A percentile compares a stretch with the other conserved stretches of the same genome.
These are phyloP conservation scores for Strix uralensis DNA, from an alignment of 2,113 vertebrate species.

Conservation along the genomic window DNA sequence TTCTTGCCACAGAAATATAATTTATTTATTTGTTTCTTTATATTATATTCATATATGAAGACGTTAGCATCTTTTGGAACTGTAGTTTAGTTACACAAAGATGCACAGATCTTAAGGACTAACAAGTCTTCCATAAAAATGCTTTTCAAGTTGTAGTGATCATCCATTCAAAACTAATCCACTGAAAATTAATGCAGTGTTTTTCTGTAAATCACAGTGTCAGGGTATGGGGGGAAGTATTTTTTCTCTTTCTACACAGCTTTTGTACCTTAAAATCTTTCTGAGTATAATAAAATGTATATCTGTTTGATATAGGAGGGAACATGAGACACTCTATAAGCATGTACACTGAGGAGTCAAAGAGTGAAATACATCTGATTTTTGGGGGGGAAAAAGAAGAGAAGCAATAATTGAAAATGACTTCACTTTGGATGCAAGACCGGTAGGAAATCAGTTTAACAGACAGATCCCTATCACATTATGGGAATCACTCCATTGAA, in stretches of 20 bases:
- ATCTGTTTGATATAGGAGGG: neutral
- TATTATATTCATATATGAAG: neutral
- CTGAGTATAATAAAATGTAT: neutral
- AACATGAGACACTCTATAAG: neutral
- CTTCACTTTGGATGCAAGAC: neutral
- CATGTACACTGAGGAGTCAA: neutral
- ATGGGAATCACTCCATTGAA: neutral
- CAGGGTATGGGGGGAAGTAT: neutral
- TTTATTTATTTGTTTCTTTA: neutral
- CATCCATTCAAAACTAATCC: neutral
- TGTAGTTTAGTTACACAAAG: neutral
- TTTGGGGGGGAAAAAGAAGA: neutral
- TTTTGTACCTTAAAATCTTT: neutral
- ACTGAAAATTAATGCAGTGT: neutral
- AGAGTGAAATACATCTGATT: neutral
- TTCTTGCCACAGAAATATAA: neutral
- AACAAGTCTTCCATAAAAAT: neutral
- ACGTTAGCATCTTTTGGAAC: neutral
- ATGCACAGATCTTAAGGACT: neutral
- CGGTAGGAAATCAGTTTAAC: neutral
- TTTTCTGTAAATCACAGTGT: neutral
- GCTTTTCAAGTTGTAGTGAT: neutral
- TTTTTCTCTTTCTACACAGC: neutral
- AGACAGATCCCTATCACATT: neutral
- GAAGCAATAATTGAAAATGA: neutral